Conservation (phyloP, 1,140 invertebrate genomes). For the Zaprionus camerounensis region DNA sequence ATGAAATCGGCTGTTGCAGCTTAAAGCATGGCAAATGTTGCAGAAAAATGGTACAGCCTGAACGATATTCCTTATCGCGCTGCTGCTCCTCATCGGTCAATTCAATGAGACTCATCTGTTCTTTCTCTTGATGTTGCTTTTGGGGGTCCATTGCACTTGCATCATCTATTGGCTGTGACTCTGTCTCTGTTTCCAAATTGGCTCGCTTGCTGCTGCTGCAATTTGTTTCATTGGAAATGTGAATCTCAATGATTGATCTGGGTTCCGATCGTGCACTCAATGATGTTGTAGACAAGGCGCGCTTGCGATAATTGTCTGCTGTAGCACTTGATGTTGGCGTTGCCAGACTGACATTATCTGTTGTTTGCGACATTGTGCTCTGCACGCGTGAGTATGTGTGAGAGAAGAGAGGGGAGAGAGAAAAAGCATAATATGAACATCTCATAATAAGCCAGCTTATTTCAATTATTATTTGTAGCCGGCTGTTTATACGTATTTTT, state of each 20-base stretch:
- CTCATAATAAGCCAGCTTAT: constrained; percentile 48
- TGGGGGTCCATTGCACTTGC: constrained; percentile 14
- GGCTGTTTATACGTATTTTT: constrained; percentile 26
- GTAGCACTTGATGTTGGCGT: constrained; percentile 24
- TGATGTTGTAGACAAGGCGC: constrained; percentile 22
- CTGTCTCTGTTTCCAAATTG: constrained; percentile 13
- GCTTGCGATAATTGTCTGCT: constrained; percentile 37
- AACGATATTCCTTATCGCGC: constrained; percentile 57
- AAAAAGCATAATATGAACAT: constrained; percentile 55
- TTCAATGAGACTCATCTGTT: constrained; percentile 9
- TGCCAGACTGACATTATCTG: constrained; percentile 29
- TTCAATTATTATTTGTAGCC: constrained; percentile 40
- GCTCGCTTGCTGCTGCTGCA: constrained; percentile 39
- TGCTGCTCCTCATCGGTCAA: constrained; percentile 54
- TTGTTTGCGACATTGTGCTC: constrained; percentile 38
- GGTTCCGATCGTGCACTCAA: constrained; percentile 52
- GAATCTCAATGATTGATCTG: constrained; percentile 72
- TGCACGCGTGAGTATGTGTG: constrained; percentile 7
- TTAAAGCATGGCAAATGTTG: constrained; percentile 80
- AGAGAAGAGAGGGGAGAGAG: constrained; percentile 35
- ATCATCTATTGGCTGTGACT: constrained; percentile 2
- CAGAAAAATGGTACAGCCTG: constrained; percentile 61
- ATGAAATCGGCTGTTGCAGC: constrained; percentile 40
- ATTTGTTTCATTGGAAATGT: constrained; percentile 62
- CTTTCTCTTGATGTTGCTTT: constrained; percentile 10